Conservation (phyloP, 2,888 invertebrate species). For the Pollenia amentaria region DNA sequence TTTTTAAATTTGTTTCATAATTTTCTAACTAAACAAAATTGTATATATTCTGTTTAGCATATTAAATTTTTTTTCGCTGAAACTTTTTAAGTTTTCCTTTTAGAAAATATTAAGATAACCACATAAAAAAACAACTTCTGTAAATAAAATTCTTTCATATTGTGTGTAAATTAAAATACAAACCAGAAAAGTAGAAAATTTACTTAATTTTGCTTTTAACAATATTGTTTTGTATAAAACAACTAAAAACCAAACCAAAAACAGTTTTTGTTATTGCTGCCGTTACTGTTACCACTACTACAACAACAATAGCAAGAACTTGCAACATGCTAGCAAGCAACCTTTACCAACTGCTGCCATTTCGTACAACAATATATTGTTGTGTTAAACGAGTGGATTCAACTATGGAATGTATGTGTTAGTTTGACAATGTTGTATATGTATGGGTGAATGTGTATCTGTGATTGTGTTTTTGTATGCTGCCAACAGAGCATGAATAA, state of each 20-base stretch:
- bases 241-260: conserved; percentile 9
- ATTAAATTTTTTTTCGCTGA: conserved; percentile 42
- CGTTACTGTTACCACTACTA: conserved; percentile 24
- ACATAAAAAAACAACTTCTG: neutral
- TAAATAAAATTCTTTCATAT: conserved; percentile 14
- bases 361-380: conserved; percentile 49
- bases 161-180: conserved; percentile 62
- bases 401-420: conserved; percentile 16
- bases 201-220: conserved; percentile 72
- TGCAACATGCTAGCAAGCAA: neutral
- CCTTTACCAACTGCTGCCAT: conserved; percentile 45
- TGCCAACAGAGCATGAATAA: conserved; percentile 71
- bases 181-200: conserved; percentile 66
- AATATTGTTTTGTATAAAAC: conserved; percentile 54
- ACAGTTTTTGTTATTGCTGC: conserved; percentile 37
- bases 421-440: neutral
- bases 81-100: conserved; percentile 38
- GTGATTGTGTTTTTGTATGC: conserved; percentile 15
- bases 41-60: conserved; percentile 4
- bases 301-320: neutral
- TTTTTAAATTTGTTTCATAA: neutral
- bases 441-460: conserved; percentile 8
- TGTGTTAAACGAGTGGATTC: conserved; percentile 37
- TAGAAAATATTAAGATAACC: neutral
- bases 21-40: neutral